A percentile compares a stretch with the other conserved stretches of the same genome.
phyloP scores from a whole-genome alignment of 1,140 invertebrate species.

The Yoshiicerus persimilis region DNA sequence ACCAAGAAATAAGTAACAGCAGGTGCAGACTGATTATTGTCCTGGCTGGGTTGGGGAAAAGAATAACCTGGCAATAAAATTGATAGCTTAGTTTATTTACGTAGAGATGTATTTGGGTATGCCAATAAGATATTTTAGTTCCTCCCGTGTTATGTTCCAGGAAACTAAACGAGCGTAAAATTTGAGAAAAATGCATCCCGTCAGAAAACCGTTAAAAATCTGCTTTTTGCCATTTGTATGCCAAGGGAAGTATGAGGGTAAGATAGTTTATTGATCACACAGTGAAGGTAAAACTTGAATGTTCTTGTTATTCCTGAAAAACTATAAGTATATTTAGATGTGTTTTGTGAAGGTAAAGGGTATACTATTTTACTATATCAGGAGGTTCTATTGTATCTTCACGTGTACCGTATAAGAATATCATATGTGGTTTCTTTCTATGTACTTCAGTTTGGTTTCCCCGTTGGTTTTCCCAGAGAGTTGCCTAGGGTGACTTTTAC shows the following conservation, averaged over 20 bases:
- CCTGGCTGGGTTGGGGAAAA: too few relatives aligned
- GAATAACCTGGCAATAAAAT: not conserved
- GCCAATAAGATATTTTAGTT: not conserved
- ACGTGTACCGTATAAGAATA: not conserved
- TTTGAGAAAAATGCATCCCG: not conserved
- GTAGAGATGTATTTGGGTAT: too few relatives aligned
- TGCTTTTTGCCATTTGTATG: not conserved
- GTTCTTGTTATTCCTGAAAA: not conserved
- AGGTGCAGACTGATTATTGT: too few relatives aligned
- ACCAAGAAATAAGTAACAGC: too few relatives aligned
- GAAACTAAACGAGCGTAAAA: not conserved
- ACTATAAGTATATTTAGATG: not conserved
- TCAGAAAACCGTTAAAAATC: conserved; percentile 3
- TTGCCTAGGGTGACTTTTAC: conserved; percentile 2
- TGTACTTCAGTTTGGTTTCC: not conserved
- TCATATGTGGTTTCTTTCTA: not conserved
- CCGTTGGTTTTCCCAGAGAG: not conserved
- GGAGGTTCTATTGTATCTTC: too few relatives aligned
- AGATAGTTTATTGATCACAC: not conserved
- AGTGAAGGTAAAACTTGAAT: not conserved
- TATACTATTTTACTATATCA: not conserved
- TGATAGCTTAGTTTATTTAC: not conserved
- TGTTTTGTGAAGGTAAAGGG: not conserved
- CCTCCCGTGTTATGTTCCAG: not conserved
- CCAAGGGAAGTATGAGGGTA: not conserved